Evolutionary conservation across 2,797 vertebrate genomes (phyloP).

Genomic region (Ctenopoma multispine): DNA sequence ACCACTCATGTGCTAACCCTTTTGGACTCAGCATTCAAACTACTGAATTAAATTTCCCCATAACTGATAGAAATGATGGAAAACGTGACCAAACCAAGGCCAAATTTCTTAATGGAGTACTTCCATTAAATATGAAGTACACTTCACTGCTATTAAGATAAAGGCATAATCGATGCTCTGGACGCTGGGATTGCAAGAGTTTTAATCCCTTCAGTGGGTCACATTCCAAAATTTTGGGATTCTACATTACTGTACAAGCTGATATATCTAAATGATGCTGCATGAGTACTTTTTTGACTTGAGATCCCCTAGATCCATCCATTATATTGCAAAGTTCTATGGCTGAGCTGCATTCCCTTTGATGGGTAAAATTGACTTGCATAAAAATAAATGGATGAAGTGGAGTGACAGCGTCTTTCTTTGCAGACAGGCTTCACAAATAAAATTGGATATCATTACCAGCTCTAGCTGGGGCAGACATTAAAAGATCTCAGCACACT

Average conservation of each 20-base stretch:
- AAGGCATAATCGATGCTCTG: neutral
- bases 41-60: neutral
- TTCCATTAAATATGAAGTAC: neutral
- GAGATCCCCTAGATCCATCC: neutral
- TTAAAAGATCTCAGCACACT: neutral
- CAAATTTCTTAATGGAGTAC: neutral
- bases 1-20: too few species aligned
- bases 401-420: neutral
- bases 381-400: conserved; percentile 1
- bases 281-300: neutral
- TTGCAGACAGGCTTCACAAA: neutral
- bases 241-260: neutral
- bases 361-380: neutral
- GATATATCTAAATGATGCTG: neutral
- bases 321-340: neutral
- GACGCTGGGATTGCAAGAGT: neutral
- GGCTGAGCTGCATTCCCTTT: neutral
- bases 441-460: conserved; percentile 1
- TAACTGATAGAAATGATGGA: neutral
- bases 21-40: neutral
- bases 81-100: neutral
- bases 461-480: neutral
- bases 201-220: neutral
- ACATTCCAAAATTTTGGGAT: neutral
- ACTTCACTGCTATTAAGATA: neutral